Percentiles rank a stretch among this genome's conserved stretches.
These are phyloP conservation scores for Anas georgica DNA, from an alignment of 2,797 vertebrate genomes.

Conservation along the genomic window DNA sequence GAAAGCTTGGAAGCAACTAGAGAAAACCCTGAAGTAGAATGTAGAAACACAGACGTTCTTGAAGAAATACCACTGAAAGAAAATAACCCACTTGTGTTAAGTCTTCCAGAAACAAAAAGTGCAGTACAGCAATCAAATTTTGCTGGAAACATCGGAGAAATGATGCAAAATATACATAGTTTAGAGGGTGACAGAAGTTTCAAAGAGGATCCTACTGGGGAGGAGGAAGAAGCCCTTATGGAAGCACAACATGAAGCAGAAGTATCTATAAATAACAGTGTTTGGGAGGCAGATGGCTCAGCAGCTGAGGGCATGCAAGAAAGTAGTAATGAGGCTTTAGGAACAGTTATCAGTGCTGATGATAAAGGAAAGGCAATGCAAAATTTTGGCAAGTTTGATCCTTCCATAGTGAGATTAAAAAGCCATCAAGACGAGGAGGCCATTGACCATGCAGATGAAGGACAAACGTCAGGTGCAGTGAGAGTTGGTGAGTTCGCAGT, in stretches of 20 bases:
- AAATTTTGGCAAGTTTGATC: slow-evolving; percentile 84
- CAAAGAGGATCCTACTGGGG: slow-evolving; percentile 29
- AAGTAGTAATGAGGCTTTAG: slow-evolving; percentile 65
- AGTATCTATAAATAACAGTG: slow-evolving; percentile 64
- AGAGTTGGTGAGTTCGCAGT: slow-evolving; percentile 37
- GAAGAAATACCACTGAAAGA: neutral
- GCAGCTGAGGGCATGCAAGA: slow-evolving; percentile 67
- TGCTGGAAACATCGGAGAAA: slow-evolving; percentile 1
- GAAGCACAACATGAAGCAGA: slow-evolving; percentile 71
- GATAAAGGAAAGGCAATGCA: slow-evolving; percentile 75
- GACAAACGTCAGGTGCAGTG: neutral
- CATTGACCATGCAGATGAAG: slow-evolving; percentile 67
- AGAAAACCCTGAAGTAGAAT: neutral
- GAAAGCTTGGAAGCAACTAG: neutral
- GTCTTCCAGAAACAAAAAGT: slow-evolving; percentile 47
- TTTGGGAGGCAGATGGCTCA: slow-evolving; percentile 73
- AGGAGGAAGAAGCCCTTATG: slow-evolving; percentile 66
- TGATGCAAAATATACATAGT: neutral
- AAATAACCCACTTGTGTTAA: neutral
- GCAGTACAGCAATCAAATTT: slow-evolving; percentile 34
- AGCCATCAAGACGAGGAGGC: slow-evolving; percentile 78
- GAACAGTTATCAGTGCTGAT: slow-evolving; percentile 61
- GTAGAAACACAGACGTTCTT: neutral
- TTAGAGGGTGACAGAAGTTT: slow-evolving; percentile 52
- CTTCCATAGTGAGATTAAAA: slow-evolving; percentile 90